These are phyloP conservation scores for Beris chalybata DNA, from an alignment of 2,888 invertebrate genomes.

Conservation along the genomic window DNA sequence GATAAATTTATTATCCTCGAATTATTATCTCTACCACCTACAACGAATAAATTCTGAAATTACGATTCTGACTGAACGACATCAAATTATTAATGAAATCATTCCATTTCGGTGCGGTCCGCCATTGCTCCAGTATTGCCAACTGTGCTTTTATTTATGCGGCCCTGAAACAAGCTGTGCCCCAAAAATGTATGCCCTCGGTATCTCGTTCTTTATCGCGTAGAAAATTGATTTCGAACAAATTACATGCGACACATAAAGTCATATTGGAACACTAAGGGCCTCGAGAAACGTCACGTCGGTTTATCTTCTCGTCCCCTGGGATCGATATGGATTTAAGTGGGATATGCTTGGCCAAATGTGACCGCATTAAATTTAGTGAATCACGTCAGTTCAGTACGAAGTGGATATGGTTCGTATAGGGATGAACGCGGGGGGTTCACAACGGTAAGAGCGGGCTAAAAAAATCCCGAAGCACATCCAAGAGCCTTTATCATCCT, in stretches of 20 bases:
- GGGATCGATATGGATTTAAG: slow-evolving; percentile 57
- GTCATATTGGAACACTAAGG: slow-evolving; percentile 31
- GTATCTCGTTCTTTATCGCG: not conserved
- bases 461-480: not conserved
- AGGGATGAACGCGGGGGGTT: not conserved
- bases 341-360: slow-evolving; percentile 57
- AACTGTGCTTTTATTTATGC: no score
- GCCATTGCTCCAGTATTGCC: no score
- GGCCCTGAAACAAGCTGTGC: no score
- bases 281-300: slow-evolving; percentile 36
- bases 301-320: slow-evolving; percentile 46
- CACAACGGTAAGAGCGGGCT: not conserved
- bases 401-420: slow-evolving; percentile 5
- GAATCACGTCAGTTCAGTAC: slow-evolving; percentile 43
- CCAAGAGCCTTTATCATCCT: slow-evolving; percentile 17
- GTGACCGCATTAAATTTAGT: slow-evolving; percentile 52
- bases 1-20: no score
- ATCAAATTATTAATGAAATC: no score
- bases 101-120: no score
- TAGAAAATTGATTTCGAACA: slow-evolving; percentile 34
- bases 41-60: no score
- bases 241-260: slow-evolving; percentile 34
- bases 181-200: no score
- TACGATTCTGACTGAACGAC: no score
- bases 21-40: no score